Base-by-base conservation (phyloP, 2,888 invertebrate species). In the Ctenicera cuprea region DNA sequence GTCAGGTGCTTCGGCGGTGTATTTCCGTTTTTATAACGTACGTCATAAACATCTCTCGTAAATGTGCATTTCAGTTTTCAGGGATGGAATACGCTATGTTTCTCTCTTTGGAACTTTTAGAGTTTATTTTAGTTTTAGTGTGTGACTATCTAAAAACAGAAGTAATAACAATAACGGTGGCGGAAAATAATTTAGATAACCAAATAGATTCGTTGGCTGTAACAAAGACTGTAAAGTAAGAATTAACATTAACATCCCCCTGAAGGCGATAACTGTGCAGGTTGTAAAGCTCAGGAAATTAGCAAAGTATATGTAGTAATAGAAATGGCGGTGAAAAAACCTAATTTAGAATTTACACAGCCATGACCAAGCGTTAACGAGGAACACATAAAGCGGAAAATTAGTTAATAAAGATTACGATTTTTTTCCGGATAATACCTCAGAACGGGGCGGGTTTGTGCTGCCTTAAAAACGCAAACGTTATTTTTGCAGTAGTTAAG, bases 11-110 rank as follows among this genome's bases (percentile, higher is more conserved):
- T 79, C 74, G 74, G 75, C 64, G 76, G 76, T 74, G 74, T 74
- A 72, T 80, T 78, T 78, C 79, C 77, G 79, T 82, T 83, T 84
- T 83, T 83, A 84, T 80, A 83, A 79, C 83, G 76, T 76, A 66
- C 74, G 79, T 80, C 81, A 80, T 84, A 84, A 84, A 84, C 82
- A 82, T 82, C 79, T 79, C 79, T 80, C 83, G 79, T 82, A 77
- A 67, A 76, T 74, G 76, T 76, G 73, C 72, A 76, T 74, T 77
- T 76, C 72, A 72, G 67, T 75, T 71, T 77, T 71, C 62, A 57
- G 30, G 50, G 70, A 62, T 59, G 64, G 61, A 67, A 54, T 65
- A 52, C 5, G 62, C 48, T 43, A 2, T 2, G 2, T 26, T 43
- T 43, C 63, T 73, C 33, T 33, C 33, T 33, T 5, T 9, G 7